These are phyloP conservation scores for Mormyrus iriodes DNA, from an alignment of 2,113 vertebrate species.

Conservation along the genomic window DNA sequence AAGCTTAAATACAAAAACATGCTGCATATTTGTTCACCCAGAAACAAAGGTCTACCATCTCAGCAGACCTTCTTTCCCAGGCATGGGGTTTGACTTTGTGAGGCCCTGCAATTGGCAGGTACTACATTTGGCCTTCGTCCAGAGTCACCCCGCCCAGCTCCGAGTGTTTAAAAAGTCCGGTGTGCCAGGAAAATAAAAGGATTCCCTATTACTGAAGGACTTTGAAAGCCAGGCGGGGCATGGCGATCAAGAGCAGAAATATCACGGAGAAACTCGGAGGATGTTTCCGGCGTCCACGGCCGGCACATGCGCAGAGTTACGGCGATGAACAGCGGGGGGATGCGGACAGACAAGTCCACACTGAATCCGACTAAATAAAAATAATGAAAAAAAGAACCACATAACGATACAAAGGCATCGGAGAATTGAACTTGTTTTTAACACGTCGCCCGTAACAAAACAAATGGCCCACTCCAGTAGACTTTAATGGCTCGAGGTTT, in stretches of 20 bases:
- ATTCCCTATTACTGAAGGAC: neutral
- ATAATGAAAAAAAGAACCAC: neutral
- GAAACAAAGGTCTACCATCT: conserved; percentile 2
- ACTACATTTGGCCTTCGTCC: neutral
- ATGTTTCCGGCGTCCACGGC: neutral
- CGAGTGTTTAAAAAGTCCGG: neutral
- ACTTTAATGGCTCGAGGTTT: neutral
- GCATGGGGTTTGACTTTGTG: neutral
- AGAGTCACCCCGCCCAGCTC: neutral
- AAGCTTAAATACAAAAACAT: neutral
- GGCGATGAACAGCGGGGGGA: neutral
- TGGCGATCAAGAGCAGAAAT: neutral
- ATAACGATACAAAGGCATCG: neutral
- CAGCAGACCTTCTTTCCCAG: neutral
- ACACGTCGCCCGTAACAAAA: neutral
- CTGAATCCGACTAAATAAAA: neutral
- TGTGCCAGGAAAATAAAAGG: neutral
- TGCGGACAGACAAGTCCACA: neutral
- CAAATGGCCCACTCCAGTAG: neutral
- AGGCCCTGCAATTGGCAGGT: neutral
- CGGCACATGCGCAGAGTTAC: neutral
- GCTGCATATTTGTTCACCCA: neutral
- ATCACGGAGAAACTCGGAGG: neutral
- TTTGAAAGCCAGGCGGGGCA: neutral
- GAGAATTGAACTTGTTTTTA: neutral